These are phyloP conservation scores for Sebastes fasciatus DNA, from an alignment of 2,113 vertebrate genomes.

Conservation along the genomic window DNA sequence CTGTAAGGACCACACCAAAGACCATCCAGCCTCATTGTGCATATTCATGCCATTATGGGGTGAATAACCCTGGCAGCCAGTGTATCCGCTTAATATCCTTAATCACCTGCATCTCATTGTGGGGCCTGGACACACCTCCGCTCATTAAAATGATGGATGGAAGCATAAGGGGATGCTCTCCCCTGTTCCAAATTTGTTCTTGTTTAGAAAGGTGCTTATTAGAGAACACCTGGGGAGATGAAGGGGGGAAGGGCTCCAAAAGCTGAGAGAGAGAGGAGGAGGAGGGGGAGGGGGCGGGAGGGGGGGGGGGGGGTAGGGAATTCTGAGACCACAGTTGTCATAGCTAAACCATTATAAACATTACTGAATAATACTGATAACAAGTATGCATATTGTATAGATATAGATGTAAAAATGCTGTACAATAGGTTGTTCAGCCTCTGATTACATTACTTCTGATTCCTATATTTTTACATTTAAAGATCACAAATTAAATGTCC, in stretches of 20 bases:
- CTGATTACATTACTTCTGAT: constrained; percentile 1
- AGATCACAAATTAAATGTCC: neutral
- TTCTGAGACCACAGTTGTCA: constrained; percentile 27
- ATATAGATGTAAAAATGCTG: neutral
- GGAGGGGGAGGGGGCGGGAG: neutral
- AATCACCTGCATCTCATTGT: constrained; percentile 90
- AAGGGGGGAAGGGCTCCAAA: constrained; percentile 39
- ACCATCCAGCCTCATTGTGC: constrained; percentile 39
- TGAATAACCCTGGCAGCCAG: constrained; percentile 77
- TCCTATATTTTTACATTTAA: neutral
- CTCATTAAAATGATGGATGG: constrained; percentile 94
- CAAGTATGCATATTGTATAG: neutral
- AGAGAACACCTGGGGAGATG: constrained; percentile 81
- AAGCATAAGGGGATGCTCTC: constrained; percentile 70
- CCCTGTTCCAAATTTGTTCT: constrained; percentile 82
- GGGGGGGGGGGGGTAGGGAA: constrained; percentile 2
- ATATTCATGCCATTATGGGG: constrained; percentile 70
- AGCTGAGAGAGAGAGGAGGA: constrained; percentile 16
- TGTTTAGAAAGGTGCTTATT: constrained; percentile 84
- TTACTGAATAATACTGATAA: constrained; percentile 13
- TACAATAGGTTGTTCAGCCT: neutral
- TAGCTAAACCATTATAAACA: constrained; percentile 22
- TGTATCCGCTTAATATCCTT: constrained; percentile 84
- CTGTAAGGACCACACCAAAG: constrained; percentile 40
- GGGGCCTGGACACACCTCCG: constrained; percentile 81